These are phyloP conservation scores for Drosophila pectinifera DNA, from an alignment of 1,140 invertebrate species.

Conservation along the genomic window DNA sequence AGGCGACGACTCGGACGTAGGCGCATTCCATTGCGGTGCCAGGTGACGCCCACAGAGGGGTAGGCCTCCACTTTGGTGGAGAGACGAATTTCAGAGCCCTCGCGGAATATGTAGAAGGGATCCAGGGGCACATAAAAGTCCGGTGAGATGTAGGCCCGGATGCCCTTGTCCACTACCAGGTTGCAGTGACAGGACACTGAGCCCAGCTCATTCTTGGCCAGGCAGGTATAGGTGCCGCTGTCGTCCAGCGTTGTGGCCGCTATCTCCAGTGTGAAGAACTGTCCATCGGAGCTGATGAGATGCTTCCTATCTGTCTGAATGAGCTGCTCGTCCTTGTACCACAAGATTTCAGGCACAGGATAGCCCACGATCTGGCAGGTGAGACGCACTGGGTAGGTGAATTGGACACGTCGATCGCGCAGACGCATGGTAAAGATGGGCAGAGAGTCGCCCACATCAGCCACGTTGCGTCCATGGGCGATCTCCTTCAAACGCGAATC, in stretches of 20 bases:
- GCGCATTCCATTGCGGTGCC: slow-evolving; percentile 90
- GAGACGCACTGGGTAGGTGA: slow-evolving; percentile 93
- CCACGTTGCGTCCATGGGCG: slow-evolving; percentile 64
- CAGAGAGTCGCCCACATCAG: slow-evolving; percentile 84
- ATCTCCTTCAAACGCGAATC: slow-evolving; percentile 90
- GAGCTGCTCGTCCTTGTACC: slow-evolving; percentile 91
- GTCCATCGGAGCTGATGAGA: slow-evolving; percentile 77
- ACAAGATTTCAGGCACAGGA: slow-evolving; percentile 90
- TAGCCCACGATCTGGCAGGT: slow-evolving; percentile 93
- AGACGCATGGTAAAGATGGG: slow-evolving; percentile 95
- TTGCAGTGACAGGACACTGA: slow-evolving; percentile 92
- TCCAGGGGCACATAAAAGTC: slow-evolving; percentile 90
- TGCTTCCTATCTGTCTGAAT: slow-evolving; percentile 86
- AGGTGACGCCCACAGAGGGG: slow-evolving; percentile 91
- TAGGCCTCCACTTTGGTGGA: slow-evolving; percentile 92
- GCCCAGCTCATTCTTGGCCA: slow-evolving; percentile 93
- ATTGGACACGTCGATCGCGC: slow-evolving; percentile 92
- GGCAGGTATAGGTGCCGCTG: slow-evolving; percentile 92
- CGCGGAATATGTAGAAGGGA: slow-evolving; percentile 86
- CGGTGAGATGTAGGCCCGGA: slow-evolving; percentile 91
- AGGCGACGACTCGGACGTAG: slow-evolving; percentile 90
- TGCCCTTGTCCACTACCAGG: slow-evolving; percentile 94
- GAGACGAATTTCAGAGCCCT: slow-evolving; percentile 89
- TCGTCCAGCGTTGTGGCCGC: slow-evolving; percentile 91
- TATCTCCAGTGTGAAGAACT: slow-evolving; percentile 94